phyloP scores from a whole-genome alignment of 2,113 vertebrate genomes.

The Pogona vitticeps region DNA sequence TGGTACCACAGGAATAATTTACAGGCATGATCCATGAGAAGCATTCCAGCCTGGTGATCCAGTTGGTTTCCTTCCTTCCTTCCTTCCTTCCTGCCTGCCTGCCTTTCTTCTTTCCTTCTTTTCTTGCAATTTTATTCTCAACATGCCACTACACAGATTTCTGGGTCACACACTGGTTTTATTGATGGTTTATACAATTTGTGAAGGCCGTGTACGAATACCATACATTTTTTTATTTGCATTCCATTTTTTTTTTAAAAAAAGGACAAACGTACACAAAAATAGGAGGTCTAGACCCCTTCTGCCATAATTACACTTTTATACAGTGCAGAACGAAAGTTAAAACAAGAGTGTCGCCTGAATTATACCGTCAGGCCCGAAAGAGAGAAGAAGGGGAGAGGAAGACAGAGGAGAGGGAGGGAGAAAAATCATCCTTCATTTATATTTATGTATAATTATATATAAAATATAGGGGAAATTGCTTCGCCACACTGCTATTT shows the following conservation, averaged over 20 bases:
- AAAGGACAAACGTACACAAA: conserved; percentile 75
- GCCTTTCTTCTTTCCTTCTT: background rate
- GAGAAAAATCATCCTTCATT: conserved; percentile 76
- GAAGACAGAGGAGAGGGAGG: background rate
- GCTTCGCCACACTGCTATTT: conserved; percentile 38
- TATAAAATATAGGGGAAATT: conserved; percentile 79
- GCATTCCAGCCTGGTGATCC: background rate
- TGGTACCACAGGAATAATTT: background rate
- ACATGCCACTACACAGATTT: conserved; percentile 43
- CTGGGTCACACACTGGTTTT: conserved; percentile 57
- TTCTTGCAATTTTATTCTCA: conserved; percentile 14
- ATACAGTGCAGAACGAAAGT: conserved; percentile 92
- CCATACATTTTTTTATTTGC: conserved; percentile 82
- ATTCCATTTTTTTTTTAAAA: conserved; percentile 75
- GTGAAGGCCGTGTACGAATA: conserved; percentile 79
- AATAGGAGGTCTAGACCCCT: conserved; percentile 58
- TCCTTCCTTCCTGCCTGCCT: no score
- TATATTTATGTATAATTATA: conserved; percentile 82
- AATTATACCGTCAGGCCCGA: conserved; percentile 66
- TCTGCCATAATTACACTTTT: conserved; percentile 77
- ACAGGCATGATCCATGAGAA: background rate
- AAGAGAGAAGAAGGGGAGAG: conserved; percentile 22
- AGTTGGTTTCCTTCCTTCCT: no score
- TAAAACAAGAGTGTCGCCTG: conserved; percentile 79
- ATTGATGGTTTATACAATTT: conserved; percentile 71